A percentile compares a stretch with the other conserved stretches of the same genome.
phyloP scores from a whole-genome alignment of 2,113 vertebrate genomes.

The Larimichthys polyactis region DNA sequence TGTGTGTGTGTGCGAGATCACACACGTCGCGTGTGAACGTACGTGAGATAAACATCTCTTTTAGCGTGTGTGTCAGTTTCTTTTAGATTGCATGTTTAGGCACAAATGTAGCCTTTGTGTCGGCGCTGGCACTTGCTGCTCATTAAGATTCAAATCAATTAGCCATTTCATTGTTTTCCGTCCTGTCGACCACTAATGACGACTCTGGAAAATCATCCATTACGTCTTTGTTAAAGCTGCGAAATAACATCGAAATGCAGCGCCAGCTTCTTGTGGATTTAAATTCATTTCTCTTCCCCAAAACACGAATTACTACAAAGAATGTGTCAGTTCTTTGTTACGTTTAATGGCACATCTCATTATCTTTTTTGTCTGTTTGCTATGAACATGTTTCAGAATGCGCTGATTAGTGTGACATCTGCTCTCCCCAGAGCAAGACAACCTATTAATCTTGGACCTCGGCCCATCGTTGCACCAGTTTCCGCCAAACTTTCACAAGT shows the following conservation, averaged over 20 bases:
- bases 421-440: background rate
- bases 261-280: background rate
- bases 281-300: slow-evolving; percentile 2
- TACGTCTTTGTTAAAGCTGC: slow-evolving; percentile 1
- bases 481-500: background rate
- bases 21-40: background rate
- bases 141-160: slow-evolving; percentile 47
- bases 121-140: background rate
- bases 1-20: background rate
- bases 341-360: background rate
- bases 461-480: too few relatives aligned
- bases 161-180: slow-evolving; percentile 28
- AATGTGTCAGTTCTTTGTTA: background rate
- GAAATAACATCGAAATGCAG: background rate
- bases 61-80: background rate
- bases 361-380: background rate
- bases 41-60: slow-evolving; percentile 6
- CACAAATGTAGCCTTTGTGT: slow-evolving; percentile 15
- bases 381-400: background rate
- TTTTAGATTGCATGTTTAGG: slow-evolving; percentile 32
- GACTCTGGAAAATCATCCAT: background rate
- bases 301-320: background rate
- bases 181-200: background rate
- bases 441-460: background rate
- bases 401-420: background rate